Percentiles rank a stretch among this genome's conserved stretches.
Conservation (phyloP, 2,888 invertebrate genomes). For the Sinohyriopsis cumingii region DNA sequence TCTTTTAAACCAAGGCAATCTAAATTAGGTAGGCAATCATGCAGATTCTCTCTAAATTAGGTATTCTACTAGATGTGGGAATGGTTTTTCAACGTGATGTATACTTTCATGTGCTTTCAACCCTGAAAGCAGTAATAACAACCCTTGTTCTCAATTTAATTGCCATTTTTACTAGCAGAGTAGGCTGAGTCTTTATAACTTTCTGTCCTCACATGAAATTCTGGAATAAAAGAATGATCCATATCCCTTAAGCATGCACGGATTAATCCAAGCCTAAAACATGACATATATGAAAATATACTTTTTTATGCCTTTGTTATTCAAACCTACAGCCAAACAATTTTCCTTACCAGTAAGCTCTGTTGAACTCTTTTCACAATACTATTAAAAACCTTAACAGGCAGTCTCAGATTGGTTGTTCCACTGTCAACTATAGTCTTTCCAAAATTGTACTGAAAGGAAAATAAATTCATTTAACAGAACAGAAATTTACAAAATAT, state of each 20-base stretch:
- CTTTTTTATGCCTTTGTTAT: conserved; percentile 24
- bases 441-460: conserved; percentile 75
- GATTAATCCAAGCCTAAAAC: not conserved
- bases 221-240: no score
- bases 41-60: no score
- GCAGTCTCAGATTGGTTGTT: conserved; percentile 78
- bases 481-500: not conserved
- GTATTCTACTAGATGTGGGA: no score
- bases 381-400: conserved; percentile 72
- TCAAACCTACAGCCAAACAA: not conserved
- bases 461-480: conserved; percentile 3
- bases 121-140: no score
- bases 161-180: no score
- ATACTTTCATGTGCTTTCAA: no score
- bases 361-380: conserved; percentile 34
- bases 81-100: no score
- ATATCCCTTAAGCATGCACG: not conserved
- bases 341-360: not conserved
- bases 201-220: no score
- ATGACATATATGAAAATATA: conserved; percentile 12
- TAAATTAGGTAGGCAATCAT: no score
- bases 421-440: conserved; percentile 81
- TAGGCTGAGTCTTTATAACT: no score
- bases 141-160: no score
- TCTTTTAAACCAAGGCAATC: no score